Evolutionary conservation across 1,140 invertebrate species (phyloP), one percentile per base, ranked within the genome.

Genomic region (Neotoxoptera formosana): DNA sequence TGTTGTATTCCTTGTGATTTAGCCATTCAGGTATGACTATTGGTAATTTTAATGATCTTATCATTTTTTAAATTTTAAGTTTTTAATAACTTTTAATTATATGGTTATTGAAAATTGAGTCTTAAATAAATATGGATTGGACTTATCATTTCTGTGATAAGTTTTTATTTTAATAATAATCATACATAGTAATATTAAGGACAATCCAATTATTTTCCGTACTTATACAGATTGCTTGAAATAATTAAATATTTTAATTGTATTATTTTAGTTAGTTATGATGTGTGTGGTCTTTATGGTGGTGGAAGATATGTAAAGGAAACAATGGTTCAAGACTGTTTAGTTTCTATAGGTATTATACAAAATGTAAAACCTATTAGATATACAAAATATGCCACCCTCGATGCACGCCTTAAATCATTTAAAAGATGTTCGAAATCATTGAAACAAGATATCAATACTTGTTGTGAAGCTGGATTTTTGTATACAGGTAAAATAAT

Each of bases 401-500:
- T 96, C 91, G 96, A 97, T 81, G 96, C 96, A 2, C 96, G 98
- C 53, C 94, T 98, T 36, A 95, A 95, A 94, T 97, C 97, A 7
- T 99, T 97, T 95, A 95, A 95, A 86, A 95, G 96, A 36, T 98
- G 98, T 97, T 97, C 98, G 3, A 96, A 96, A 45, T 96, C 96
- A 67, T 96, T 98, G 95, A 96, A 96, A 92, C 97, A 98, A 94
- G 97, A 96, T 93, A 97, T 98, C 20, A 96, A 97, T 87, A 96
- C 97, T 89, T 95, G 99, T 34, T 97, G 97, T 76, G 97, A 97
- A 94, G 98, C 98, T 93, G 98, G 98, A 47, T 99, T 99, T 95
- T 99, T 97, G 95, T 99, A 98, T 94, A 97, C 97, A 30, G 98
- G 98, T 94, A 94, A 94, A 92, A n/a, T 76, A 0, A 76, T 76